Conservation (phyloP, 2,113 vertebrate species). For the Cephalopterus ornatus region DNA sequence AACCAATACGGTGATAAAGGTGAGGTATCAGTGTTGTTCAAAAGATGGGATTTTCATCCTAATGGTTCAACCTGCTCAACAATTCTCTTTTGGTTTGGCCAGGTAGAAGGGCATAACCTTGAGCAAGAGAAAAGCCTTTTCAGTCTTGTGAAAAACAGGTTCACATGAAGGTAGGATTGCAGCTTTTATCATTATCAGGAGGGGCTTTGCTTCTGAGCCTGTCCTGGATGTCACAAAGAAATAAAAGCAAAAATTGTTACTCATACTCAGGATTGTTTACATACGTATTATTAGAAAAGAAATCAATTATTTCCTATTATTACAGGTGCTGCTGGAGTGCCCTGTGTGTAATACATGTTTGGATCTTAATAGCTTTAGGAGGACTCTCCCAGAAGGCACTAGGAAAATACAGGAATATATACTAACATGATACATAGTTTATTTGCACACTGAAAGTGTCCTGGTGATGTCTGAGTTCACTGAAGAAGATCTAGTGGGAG, state of each 20-base stretch:
- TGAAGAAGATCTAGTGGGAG: conserved; percentile 46
- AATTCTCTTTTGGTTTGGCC: not conserved
- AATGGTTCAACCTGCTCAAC: not conserved
- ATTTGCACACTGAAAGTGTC: conserved; percentile 62
- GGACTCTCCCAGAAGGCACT: not conserved
- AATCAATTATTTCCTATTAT: not conserved
- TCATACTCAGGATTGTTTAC: not conserved
- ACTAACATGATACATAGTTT: conserved; percentile 36
- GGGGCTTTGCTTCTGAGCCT: not conserved
- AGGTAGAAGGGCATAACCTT: not conserved
- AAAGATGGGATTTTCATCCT: not conserved
- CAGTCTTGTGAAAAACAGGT: not conserved
- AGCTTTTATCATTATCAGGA: not conserved
- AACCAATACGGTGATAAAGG: not conserved
- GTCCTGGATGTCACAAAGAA: not conserved
- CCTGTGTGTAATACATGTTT: not conserved
- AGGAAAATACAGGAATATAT: not conserved
- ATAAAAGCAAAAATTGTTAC: not conserved
- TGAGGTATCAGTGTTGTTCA: not conserved
- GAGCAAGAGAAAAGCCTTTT: not conserved
- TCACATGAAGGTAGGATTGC: not conserved
- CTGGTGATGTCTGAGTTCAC: conserved; percentile 49
- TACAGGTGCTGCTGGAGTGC: not conserved
- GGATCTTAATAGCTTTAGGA: not conserved
- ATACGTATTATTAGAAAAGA: not conserved